Percentiles rank a stretch among this genome's conserved stretches.
Conservation (phyloP, 1,140 invertebrate species). For the Schlechtendalia chinensis region DNA sequence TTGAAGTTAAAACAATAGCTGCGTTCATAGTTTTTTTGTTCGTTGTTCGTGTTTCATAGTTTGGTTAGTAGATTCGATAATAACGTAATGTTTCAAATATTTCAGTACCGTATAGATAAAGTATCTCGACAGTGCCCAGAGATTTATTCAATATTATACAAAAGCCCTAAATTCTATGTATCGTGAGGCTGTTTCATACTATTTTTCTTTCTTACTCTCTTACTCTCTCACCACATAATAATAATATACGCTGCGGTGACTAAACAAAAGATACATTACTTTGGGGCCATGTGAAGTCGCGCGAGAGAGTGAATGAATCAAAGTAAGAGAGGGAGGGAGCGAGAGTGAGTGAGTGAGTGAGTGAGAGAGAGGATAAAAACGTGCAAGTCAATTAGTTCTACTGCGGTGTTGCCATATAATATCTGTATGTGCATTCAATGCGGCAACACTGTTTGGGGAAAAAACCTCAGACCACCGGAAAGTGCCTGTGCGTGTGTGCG, state of each 20-base stretch:
- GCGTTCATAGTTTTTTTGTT: too few relatives aligned
- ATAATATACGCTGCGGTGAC: conserved; percentile 4
- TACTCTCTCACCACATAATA: neutral
- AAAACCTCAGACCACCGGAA: neutral
- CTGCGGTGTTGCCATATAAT: conserved; percentile 32
- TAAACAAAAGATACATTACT: conserved; percentile 46
- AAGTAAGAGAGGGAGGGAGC: neutral
- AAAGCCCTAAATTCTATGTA: neutral
- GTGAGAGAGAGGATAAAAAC: neutral
- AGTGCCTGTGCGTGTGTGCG: conserved; percentile 17
- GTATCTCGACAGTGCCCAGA: neutral
- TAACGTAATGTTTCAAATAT: neutral
- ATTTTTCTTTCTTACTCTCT: neutral
- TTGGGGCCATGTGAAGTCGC: conserved; percentile 1
- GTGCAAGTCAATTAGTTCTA: conserved; percentile 41
- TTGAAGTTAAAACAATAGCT: too few relatives aligned
- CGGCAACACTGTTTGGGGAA: conserved; percentile 42
- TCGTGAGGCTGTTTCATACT: neutral
- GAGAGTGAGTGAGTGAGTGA: neutral
- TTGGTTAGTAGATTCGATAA: neutral
- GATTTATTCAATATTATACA: neutral
- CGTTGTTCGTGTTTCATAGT: neutral
- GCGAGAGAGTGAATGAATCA: neutral
- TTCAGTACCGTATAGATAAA: neutral
- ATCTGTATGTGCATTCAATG: neutral